These are phyloP conservation scores for Trichogramma pretiosum DNA, from an alignment of 1,140 invertebrate species.

Conservation along the genomic window DNA sequence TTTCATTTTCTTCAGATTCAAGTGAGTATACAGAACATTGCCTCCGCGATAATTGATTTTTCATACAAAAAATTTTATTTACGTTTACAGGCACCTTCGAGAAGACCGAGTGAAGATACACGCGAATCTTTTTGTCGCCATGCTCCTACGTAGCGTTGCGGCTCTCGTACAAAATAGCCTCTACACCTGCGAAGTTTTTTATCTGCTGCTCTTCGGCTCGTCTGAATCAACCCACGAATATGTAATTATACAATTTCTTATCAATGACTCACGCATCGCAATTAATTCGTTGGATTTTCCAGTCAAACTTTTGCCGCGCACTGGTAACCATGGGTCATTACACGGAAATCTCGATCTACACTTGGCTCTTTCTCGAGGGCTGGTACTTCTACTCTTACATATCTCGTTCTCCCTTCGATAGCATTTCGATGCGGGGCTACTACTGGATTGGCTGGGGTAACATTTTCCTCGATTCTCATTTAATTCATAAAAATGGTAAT, in stretches of 20 bases:
- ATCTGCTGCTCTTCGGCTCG: too few species aligned
- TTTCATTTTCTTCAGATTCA: not conserved
- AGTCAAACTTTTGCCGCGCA: not conserved
- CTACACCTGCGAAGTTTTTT: constrained; percentile 1
- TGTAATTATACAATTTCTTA: too few species aligned
- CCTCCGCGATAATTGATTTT: not conserved
- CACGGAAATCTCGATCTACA: not conserved
- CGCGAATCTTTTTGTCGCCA: constrained; percentile 2
- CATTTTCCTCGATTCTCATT: too few species aligned
- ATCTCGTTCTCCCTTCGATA: not conserved
- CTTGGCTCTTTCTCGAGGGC: constrained; percentile 1
- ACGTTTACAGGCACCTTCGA: not conserved
- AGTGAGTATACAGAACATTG: not conserved
- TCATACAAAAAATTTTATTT: not conserved
- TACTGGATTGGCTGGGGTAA: constrained; percentile 2
- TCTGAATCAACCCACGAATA: too few species aligned
- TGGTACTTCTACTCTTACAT: constrained; percentile 4
- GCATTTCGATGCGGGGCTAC: too few species aligned
- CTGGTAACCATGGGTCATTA: constrained; percentile 4
- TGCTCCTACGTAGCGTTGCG: not conserved
- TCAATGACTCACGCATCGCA: not conserved
- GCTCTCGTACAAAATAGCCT: not conserved
- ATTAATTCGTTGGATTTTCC: not conserved
- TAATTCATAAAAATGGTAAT: too few species aligned
- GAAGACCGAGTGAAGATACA: constrained; percentile 3